Conservation (phyloP, 1,140 invertebrate species). For the Chrysopa pallens region DNA sequence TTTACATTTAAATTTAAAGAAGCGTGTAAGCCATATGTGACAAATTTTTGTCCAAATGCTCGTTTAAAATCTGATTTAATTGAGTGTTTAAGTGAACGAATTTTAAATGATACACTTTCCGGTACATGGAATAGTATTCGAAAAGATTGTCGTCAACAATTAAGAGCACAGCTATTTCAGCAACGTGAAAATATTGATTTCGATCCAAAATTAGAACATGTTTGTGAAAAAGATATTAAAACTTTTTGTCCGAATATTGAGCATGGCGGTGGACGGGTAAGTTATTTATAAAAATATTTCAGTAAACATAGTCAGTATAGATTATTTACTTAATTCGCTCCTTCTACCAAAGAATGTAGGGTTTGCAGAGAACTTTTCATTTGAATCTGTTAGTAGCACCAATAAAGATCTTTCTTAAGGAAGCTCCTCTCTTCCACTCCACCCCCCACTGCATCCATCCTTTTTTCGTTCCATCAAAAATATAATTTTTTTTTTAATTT, state of each 20-base stretch:
- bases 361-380: too few relatives aligned
- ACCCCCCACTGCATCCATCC: too few relatives aligned
- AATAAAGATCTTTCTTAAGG: too few relatives aligned
- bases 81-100: slow-evolving; percentile 74
- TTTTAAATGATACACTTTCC: slow-evolving; percentile 73
- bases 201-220: slow-evolving; percentile 59
- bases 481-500: too few relatives aligned
- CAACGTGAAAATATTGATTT: slow-evolving; percentile 71
- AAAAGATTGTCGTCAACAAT: slow-evolving; percentile 72
- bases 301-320: too few relatives aligned
- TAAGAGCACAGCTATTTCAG: slow-evolving; percentile 75
- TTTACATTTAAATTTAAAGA: slow-evolving; percentile 94
- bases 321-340: too few relatives aligned
- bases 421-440: too few relatives aligned
- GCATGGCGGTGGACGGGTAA: slow-evolving; percentile 30
- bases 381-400: too few relatives aligned
- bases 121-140: slow-evolving; percentile 60
- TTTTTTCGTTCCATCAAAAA: too few relatives aligned
- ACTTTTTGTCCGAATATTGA: slow-evolving; percentile 50
- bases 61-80: slow-evolving; percentile 80
- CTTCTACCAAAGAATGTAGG: too few relatives aligned
- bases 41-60: slow-evolving; percentile 54
- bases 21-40: slow-evolving; percentile 72
- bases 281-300: not conserved
- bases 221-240: slow-evolving; percentile 61